Base-by-base conservation (phyloP, 2,888 invertebrate genomes). In the Anticlea derivata region DNA sequence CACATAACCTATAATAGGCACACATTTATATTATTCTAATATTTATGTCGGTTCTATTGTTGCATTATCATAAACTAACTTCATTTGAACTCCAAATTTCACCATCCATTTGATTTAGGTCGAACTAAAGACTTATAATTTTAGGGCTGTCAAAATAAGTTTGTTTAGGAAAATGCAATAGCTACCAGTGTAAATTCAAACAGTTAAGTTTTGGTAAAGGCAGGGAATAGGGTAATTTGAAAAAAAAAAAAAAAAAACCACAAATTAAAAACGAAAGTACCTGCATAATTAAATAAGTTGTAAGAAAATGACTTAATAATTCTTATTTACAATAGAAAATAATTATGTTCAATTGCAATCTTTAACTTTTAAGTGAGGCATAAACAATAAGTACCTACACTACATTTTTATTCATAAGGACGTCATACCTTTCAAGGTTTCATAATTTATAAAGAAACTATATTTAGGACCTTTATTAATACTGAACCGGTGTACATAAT, bases 1-100 rank as follows among this genome's bases (percentile, higher is more conserved):
- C 72, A 82, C 75, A 64, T 78, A 80, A 79, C 68, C 77, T 83
- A 83, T 75, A 65, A 73, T 83, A 87, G 86, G 86, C 86, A 87
- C 86, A 84, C 78, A 84, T 81, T 83, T 80, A 82, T 75, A 55
- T 54, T 49, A 53, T 44, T 41, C 46, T 55, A 56, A n/a, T n/a
- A n/a, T n/a, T n/a, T n/a, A n/a, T n/a, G n/a, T n/a, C n/a, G n/a
- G n/a, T n/a, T n/a, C n/a, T n/a, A n/a, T n/a, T n/a, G n/a, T n/a
- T n/a, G n/a, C n/a, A n/a, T n/a, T n/a, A n/a, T n/a, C n/a, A n/a
- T n/a, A n/a, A n/a, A n/a, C n/a, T n/a, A n/a, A n/a, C n/a, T n/a
- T n/a, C n/a, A n/a, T n/a, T n/a, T n/a, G n/a, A n/a, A n/a, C n/a
- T n/a, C n/a, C n/a, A n/a, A n/a, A n/a, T n/a, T n/a, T n/a, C n/a